Evolutionary conservation across 2,113 vertebrate genomes (phyloP).

Genomic region (Nothoprocta perdicaria): DNA sequence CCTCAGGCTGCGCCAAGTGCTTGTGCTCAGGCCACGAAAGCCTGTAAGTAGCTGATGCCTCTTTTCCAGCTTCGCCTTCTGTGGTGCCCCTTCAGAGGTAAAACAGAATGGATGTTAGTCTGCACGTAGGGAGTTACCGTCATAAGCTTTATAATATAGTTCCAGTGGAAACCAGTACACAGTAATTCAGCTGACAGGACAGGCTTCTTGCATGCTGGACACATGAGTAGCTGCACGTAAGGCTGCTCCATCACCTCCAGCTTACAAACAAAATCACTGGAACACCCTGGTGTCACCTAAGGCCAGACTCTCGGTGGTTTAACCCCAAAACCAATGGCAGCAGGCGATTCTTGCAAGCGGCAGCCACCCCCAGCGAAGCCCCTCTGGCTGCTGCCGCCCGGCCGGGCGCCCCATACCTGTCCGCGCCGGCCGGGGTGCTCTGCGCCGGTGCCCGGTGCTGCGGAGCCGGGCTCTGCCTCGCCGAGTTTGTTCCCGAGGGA

Average conservation of each 20-base stretch:
- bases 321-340: neutral
- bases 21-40: slow-evolving; percentile 85
- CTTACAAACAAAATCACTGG: neutral
- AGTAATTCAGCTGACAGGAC: neutral
- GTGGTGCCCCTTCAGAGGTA: slow-evolving; percentile 71
- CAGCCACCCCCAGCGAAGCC: too few relatives aligned
- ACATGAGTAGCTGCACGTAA: neutral
- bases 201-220: neutral
- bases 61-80: slow-evolving; percentile 80
- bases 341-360: neutral
- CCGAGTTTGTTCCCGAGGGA: slow-evolving; percentile 91
- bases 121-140: neutral
- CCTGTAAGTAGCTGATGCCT: slow-evolving; percentile 54
- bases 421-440: slow-evolving; percentile 57
- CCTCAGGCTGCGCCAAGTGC: slow-evolving; percentile 75
- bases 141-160: neutral
- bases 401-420: slow-evolving; percentile 64
- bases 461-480: slow-evolving; percentile 90
- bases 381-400: too few relatives aligned
- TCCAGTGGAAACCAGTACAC: neutral
- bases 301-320: neutral
- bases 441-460: slow-evolving; percentile 88
- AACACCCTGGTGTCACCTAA: too few relatives aligned
- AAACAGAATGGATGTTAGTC: neutral
- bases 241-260: neutral